phyloP scores from a whole-genome alignment of 2,113 vertebrate species.

The Smithornis capensis region DNA sequence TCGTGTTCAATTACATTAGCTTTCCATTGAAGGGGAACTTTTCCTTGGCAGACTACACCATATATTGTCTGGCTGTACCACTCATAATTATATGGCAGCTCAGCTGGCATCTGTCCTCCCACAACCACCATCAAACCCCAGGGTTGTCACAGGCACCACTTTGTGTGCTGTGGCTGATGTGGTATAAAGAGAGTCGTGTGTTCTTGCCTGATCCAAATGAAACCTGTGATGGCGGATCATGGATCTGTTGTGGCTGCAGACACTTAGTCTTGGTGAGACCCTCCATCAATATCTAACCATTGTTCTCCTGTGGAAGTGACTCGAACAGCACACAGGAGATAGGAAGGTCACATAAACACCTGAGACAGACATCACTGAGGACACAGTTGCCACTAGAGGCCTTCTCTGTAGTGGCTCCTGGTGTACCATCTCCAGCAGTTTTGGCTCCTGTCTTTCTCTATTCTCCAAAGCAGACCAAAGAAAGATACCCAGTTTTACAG shows the following conservation, averaged over 20 bases:
- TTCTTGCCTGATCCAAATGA: neutral
- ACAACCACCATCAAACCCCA: neutral
- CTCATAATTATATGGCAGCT: neutral
- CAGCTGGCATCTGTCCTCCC: neutral
- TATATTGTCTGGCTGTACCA: neutral
- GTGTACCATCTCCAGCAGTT: neutral
- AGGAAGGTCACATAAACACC: neutral
- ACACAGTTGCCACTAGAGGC: neutral
- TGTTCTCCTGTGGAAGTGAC: neutral
- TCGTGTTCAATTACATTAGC: neutral
- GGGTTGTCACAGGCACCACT: neutral
- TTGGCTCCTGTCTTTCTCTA: neutral
- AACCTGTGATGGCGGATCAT: neutral
- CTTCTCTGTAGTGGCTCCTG: neutral
- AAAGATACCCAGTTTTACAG: conserved; percentile 7
- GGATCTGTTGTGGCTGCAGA: neutral
- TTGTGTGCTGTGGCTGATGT: neutral
- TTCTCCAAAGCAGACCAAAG: neutral
- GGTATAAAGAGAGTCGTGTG: neutral
- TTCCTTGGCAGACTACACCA: neutral
- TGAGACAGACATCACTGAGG: neutral
- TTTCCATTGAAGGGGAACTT: neutral
- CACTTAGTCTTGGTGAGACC: neutral
- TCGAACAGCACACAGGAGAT: neutral
- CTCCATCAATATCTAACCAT: neutral